Base-by-base conservation (phyloP, 1,140 invertebrate species). In the Sycophila sp. region DNA sequence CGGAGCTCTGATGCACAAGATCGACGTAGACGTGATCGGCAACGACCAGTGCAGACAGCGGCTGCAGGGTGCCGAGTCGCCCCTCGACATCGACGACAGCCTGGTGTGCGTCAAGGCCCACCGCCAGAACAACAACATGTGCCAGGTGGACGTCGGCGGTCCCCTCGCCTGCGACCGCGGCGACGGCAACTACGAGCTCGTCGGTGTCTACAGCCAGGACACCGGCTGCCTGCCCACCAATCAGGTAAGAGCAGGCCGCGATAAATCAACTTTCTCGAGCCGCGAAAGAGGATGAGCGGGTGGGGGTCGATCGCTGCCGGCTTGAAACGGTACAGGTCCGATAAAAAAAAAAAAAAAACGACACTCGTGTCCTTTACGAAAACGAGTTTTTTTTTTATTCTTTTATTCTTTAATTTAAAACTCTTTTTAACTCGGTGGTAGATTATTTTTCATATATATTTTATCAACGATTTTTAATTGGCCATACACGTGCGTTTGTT, bases 201-300 rank as follows among this genome's bases (percentile, higher is more conserved):
- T 89, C 72, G 94, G 93, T 55, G 86, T 94, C 73, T 94, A 91
- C 81, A 91, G 90, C 40, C 92, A 90, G 86, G 93, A 94, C 69
- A 90, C 91, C 15, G 92, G 91, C 63, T 86, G 85, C 53, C 58
- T 80, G 4, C 78, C 85, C 17, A 82, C 83, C 8, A 83, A 85
- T 76, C 83, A 86, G 73, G 85, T 85, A 80, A 59, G 66, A 13
- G n/a, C 36, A 24, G 2, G 11, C n/a, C 47, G 13, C 32, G 51
- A 66, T 66, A 32, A 42, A 66, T 55, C 51, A 42, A 42, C 51
- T 66, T 66, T 66, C 38, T 66, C 19, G 24, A 32, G 10, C 10
- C 34, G 11, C n/a, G 34, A 42, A 26, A 11, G 32, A 40, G 51
- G 11, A 13, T 51, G 22, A 38, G 38, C 34, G 24, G 24, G 34